Evolutionary conservation across 2,888 invertebrate species (phyloP).

Genomic region (Plagodis dolabraria): DNA sequence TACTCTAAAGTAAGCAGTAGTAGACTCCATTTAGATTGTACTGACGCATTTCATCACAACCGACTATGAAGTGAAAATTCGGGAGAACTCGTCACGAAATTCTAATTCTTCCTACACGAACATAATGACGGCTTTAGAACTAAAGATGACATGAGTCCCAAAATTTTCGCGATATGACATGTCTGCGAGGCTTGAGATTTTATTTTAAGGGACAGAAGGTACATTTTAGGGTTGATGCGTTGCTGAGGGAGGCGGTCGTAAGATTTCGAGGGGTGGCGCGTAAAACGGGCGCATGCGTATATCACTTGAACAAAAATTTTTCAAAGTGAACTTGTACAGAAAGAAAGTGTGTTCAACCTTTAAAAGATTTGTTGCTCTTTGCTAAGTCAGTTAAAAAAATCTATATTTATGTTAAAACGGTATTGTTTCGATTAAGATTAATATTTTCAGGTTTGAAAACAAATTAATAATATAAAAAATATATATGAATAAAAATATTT

Average conservation of each 20-base stretch:
- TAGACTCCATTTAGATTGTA: constrained; percentile 47
- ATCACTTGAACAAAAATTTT: constrained; percentile 66
- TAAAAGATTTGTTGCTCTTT: neutral
- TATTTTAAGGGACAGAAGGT: constrained; percentile 67
- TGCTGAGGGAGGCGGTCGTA: constrained; percentile 79
- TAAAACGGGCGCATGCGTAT: constrained; percentile 81
- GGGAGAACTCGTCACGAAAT: constrained; percentile 68
- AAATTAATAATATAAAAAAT: too few species aligned
- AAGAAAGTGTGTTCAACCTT: constrained; percentile 31
- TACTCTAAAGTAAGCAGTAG: constrained; percentile 44
- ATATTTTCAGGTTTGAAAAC: too few species aligned
- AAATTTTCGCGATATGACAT: constrained; percentile 67
- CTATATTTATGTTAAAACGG: too few species aligned
- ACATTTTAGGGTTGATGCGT: constrained; percentile 69
- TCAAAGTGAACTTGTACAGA: constrained; percentile 63
- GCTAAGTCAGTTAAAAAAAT: constrained; percentile 2
- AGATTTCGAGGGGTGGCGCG: constrained; percentile 82
- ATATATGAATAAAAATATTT: too few species aligned
- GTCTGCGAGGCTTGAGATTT: constrained; percentile 51
- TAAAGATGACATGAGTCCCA: constrained; percentile 67
- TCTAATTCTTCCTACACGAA: constrained; percentile 76
- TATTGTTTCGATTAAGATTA: too few species aligned
- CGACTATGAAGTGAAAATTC: constrained; percentile 57
- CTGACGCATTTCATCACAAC: constrained; percentile 30
- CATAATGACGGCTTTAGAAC: constrained; percentile 81